phyloP scores from a whole-genome alignment of 2,888 invertebrate species.

The Candidula unifasciata region DNA sequence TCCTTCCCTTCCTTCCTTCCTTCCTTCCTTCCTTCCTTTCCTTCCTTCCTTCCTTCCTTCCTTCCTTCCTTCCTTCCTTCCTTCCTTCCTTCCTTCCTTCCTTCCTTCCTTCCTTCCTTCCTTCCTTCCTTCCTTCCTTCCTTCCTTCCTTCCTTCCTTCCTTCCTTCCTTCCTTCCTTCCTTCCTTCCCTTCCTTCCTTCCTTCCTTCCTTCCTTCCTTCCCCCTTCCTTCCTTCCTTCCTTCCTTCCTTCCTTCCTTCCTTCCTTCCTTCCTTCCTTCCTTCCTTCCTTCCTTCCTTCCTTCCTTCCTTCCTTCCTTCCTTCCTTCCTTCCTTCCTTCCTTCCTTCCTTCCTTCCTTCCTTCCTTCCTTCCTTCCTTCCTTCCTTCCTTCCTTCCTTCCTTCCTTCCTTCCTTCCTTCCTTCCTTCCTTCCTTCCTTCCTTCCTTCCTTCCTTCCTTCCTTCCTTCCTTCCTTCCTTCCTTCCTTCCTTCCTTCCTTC shows the following conservation, averaged over 20 bases:
- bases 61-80: neutral
- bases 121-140: conserved; percentile 21
- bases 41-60: neutral
- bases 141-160: conserved; percentile 10
- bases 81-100: conserved; percentile 17
- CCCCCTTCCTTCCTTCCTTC: conserved; percentile 17
- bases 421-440: conserved; percentile 4
- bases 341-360: neutral
- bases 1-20: neutral
- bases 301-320: conserved; percentile 20
- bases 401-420: neutral
- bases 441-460: neutral
- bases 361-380: neutral
- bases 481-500: neutral
- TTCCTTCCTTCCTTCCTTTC: neutral
- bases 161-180: conserved; percentile 12
- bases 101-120: conserved; percentile 32
- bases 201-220: conserved; percentile 34
- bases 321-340: neutral
- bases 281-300: conserved; percentile 9
- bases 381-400: neutral
- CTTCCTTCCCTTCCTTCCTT: conserved; percentile 21
- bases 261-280: conserved; percentile 19
- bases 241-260: conserved; percentile 14
- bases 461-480: neutral